Evolutionary conservation across 2,113 vertebrate species (phyloP), one percentile per base, ranked within the genome.

Genomic region (Crotalus viridis): DNA sequence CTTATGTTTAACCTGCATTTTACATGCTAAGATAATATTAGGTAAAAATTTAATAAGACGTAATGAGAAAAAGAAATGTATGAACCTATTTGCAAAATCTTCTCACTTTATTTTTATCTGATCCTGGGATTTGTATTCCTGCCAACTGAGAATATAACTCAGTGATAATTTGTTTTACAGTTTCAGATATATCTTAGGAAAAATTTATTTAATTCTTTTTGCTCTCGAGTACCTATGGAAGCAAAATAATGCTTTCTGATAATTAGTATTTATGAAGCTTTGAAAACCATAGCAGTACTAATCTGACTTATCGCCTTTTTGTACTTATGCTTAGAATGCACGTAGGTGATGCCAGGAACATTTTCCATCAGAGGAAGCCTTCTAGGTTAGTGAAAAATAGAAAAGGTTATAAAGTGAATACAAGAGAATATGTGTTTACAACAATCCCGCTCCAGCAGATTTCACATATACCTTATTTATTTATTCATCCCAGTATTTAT

Each of bases 251-350:
- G 22, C 15, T 94, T 61, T 95, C 64, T 93, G 0, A 0, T 93
- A 94, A 94, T 96, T 90, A 94, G 89, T 92, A 93, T 95, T 96
- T 95, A 94, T 93, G 88, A 95, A 81, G 87, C 74, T 90, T 92
- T 93, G 94, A 93, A 92, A 96, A 93, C 48, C 54, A 86, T 92
- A 74, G 92, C 54, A 24, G 26, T 89, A 10, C 85, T 94, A 94
- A 94, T 93, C 74, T 87, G 91, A 24, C 56, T 69, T 57, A 89
- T 87, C n/a, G 56, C 51, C 48, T 86, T 94, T 55, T 56, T 95
- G 87, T 92, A 94, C 26, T 94, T 51, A 85, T 85, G 90, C 64
- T 93, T 91, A 90, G 55, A 95, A 74, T 26, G 55, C 48, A 89
- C 51, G 12, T 5, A 10, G 13, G 48, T 26, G 55, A 55, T 15